Base-by-base conservation (phyloP, 1,140 invertebrate species). In the Brachionus koreanus region DNA sequence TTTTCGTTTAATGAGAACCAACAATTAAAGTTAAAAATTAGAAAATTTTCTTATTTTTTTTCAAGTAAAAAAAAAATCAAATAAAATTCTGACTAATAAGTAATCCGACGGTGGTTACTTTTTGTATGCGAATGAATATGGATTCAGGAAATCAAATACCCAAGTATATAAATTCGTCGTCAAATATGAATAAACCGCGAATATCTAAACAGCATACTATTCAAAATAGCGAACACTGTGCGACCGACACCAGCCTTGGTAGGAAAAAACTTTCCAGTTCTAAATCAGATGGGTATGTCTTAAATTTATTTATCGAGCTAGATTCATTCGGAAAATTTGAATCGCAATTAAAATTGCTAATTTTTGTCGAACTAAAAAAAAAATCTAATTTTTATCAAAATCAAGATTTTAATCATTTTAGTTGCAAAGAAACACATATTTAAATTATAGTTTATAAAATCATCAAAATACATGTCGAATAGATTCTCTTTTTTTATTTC, bases 211-310 rank as follows among this genome's bases (percentile, higher is more conserved):
- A 57, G 49, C 49, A 57, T 19, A 57, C 49, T 2, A 57, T 57
- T 10, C 49, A 57, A 7, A 57, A 9, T 19, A 25, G 49, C 19
- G 49, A 57, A 7, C 49, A 57, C 49, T 57, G 16, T 57, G n/a
- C 49, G n/a, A 16, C 16, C 49, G 49, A 16, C 19, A 23, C 16
- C 19, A 7, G 49, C 49, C 19, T 57, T 57, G 49, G 3, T 19
- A 69, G 37, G 37, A 69, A 69, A 69, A 69, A 69, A 69, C 33
- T 39, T 39, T 19, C 16, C 16, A 74, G n/a, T 25, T 74, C 39
- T 25, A 74, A 74, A 46, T 74, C 69, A 13, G 69, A 74, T 29
- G 69, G 69, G 69, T 74, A 74, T 46, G 69, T 74, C 25, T 25
- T 19, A 13, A 25, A 74, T 35, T 35, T 35, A 46, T 46, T 29